phyloP scores from a whole-genome alignment of 2,113 vertebrate species.

The Bothrops jararaca region DNA sequence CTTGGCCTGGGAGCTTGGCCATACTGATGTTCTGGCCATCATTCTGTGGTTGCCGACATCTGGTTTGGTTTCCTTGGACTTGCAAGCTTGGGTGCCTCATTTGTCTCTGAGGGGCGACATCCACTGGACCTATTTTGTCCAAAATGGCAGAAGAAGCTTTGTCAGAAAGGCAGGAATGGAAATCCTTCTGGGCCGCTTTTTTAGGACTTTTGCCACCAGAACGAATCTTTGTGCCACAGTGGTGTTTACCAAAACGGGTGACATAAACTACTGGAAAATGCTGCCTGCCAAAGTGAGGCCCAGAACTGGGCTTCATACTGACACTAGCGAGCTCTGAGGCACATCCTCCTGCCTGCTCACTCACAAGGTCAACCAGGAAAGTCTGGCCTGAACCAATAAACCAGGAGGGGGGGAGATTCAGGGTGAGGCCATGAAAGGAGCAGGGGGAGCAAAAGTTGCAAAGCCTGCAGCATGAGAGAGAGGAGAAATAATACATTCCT shows the following conservation, averaged over 20 bases:
- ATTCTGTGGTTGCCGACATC: background rate
- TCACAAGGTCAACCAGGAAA: background rate
- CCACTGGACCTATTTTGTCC: no score
- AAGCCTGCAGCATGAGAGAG: background rate
- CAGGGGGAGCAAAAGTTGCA: background rate
- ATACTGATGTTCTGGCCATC: background rate
- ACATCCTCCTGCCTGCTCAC: background rate
- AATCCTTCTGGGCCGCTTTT: background rate
- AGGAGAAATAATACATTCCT: background rate
- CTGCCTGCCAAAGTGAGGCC: background rate
- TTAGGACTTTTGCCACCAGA: background rate
- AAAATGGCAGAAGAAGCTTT: background rate
- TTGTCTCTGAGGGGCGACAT: background rate
- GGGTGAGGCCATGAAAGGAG: background rate
- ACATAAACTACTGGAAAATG: constrained; percentile 38
- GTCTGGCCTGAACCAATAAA: background rate
- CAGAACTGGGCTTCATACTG: background rate
- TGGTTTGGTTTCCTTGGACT: background rate
- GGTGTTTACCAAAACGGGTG: constrained; percentile 61
- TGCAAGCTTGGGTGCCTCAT: background rate
- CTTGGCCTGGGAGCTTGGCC: background rate
- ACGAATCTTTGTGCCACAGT: constrained; percentile 34
- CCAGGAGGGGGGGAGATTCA: no score
- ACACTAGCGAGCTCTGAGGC: rapidly evolving
- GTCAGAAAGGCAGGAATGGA: background rate